Evolutionary conservation across 2,888 invertebrate species (phyloP).

Genomic region (Cheilosia vernalis): DNA sequence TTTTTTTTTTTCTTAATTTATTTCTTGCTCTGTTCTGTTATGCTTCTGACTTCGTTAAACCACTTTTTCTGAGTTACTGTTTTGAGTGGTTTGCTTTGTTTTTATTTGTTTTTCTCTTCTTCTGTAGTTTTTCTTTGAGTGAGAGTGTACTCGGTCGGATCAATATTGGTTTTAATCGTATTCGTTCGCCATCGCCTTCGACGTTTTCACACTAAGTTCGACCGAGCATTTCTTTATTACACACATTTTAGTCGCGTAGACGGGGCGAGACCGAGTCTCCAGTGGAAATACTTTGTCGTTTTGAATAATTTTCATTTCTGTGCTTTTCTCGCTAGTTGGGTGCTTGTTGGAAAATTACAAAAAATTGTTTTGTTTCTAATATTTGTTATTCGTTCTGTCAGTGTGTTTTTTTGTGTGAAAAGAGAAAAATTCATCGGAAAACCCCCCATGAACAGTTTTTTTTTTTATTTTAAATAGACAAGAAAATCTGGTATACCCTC

Average conservation of each 20-base stretch:
- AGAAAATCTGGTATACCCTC: conserved; percentile 26
- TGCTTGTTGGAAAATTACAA: conserved; percentile 22
- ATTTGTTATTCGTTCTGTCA: background rate
- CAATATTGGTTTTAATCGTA: conserved; percentile 68
- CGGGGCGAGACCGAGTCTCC: conserved; percentile 64
- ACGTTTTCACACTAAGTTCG: conserved; percentile 33
- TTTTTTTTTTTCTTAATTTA: background rate
- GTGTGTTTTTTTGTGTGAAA: conserved; percentile 31
- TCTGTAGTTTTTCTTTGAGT: conserved; percentile 31
- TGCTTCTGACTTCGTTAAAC: conserved; percentile 3
- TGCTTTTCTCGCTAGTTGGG: conserved; percentile 21
- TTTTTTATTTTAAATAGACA: conserved; percentile 4
- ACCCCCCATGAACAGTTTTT: conserved; percentile 12
- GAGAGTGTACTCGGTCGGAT: conserved; percentile 48
- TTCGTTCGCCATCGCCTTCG: conserved; percentile 35
- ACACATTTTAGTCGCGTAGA: conserved; percentile 66
- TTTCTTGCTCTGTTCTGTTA: too few relatives aligned
- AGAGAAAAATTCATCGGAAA: conserved; percentile 2
- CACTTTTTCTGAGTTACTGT: conserved; percentile 1
- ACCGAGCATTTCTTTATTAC: conserved; percentile 14
- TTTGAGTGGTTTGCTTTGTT: conserved; percentile 41
- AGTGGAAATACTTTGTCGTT: conserved; percentile 28
- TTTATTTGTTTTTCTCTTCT: conserved; percentile 25
- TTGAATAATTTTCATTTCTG: conserved; percentile 33
- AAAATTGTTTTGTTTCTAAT: background rate